A percentile compares a stretch with the other conserved stretches of the same genome.
phyloP scores from a whole-genome alignment of 2,797 vertebrate genomes.

The Tympanoctomys barrerae region DNA sequence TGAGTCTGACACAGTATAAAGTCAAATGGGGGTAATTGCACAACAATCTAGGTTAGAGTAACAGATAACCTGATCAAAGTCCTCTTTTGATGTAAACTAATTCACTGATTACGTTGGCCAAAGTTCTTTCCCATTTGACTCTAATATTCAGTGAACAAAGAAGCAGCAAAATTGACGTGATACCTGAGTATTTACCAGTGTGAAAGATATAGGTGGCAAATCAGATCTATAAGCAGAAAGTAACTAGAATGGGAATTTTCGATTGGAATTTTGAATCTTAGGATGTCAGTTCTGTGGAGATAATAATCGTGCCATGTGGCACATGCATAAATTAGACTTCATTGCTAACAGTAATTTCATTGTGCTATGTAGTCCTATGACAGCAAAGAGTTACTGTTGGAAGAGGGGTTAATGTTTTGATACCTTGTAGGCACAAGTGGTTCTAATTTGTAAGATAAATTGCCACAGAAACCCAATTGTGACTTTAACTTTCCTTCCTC shows the following conservation, averaged over 20 bases:
- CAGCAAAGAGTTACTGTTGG: background rate
- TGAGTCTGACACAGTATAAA: conserved; percentile 88
- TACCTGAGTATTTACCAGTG: conserved; percentile 81
- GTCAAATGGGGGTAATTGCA: conserved; percentile 91
- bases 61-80: conserved; percentile 90
- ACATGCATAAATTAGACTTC: background rate
- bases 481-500: conserved; percentile 2
- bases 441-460: conserved; percentile 49
- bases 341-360: conserved; percentile 2
- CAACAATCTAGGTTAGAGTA: conserved; percentile 92
- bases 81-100: conserved; percentile 90
- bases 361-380: background rate
- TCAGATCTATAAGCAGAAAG: conserved; percentile 25
- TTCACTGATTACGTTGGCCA: conserved; percentile 90
- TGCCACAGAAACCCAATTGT: background rate
- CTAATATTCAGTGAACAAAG: conserved; percentile 94
- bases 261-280: background rate
- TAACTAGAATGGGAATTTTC: conserved; percentile 47
- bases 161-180: conserved; percentile 89
- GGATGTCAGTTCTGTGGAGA: background rate
- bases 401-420: conserved; percentile 46
- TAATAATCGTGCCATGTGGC: background rate
- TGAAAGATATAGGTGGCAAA: conserved; percentile 80
- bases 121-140: conserved; percentile 93
- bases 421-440: background rate